Base-by-base conservation (phyloP, 2,888 invertebrate species). In the Cybosia mesomella region DNA sequence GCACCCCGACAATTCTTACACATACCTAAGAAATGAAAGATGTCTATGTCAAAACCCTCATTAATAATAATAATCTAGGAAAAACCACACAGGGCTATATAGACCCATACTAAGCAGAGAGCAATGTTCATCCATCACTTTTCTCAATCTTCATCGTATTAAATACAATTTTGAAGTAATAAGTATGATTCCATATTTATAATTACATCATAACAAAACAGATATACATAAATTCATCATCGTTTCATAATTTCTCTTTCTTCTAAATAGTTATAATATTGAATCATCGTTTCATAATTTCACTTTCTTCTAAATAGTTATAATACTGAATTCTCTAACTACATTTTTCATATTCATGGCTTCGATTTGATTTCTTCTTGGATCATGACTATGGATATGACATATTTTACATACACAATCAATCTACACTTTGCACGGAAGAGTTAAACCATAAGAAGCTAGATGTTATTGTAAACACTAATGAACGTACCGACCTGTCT, bases 401-500 rank as follows among this genome's bases (percentile, higher is more conserved):
- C 24, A 55, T 28, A 24, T 55, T 55, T 55, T 28, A 24, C 24
- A 15, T n/a, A n/a, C 11, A 15, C 55, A 13, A 55, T 55, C 55
- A 22, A 22, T 55, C 13, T 55, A 55, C 22, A 55, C 24, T n/a
- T 49, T 49, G 49, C 49, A 49, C 43, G 43, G 43, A 55, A 55
- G 55, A 55, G 15, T n/a, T 28, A 43, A 24, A 2, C 11, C n/a
- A 49, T 61, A 28, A 61, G 61, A 24, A 24, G 49, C 28, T 11
- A 39, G 21, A 53, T 62, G 49, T 62, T 62, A 53, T 62, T 32
- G 43, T 49, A 62, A 62, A 49, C 61, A 62, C n/a, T n/a, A 60
- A 22, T 28, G 32, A 28, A 28, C 60, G 36, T 60, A 73, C 81
- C 13, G 57, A 81, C 81, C 75, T 81, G 81, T 73, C 80, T 74